Percentiles rank a stretch among this genome's conserved stretches.
Conservation (phyloP, 2,113 vertebrate genomes). For the Ophiodon elongatus region DNA sequence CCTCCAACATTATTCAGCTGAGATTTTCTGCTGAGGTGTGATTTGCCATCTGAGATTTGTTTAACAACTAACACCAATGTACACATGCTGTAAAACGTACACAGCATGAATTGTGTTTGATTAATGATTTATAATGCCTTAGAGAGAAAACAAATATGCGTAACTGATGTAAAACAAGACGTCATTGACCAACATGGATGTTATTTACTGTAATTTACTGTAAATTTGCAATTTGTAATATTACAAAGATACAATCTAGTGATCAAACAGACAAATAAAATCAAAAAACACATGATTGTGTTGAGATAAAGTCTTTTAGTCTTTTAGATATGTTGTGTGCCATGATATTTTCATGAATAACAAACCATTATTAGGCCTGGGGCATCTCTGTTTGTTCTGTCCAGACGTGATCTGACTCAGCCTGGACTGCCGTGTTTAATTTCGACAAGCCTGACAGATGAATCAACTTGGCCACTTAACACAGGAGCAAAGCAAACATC, state of each 20-base stretch:
- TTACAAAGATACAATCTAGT: not conserved
- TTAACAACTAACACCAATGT: not conserved
- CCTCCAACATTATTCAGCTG: constrained; percentile 43
- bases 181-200: not conserved
- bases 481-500: constrained; percentile 65
- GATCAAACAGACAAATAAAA: not conserved
- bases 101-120: not conserved
- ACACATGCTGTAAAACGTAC: not conserved
- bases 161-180: not conserved
- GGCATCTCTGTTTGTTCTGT: constrained; percentile 35
- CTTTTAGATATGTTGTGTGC: not conserved
- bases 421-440: constrained; percentile 55
- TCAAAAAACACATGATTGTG: not conserved
- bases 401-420: constrained; percentile 66
- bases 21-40: constrained; percentile 38
- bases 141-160: no score
- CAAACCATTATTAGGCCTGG: constrained; percentile 37
- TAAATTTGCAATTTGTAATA: not conserved
- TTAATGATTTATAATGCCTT: not conserved
- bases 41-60: constrained; percentile 25
- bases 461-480: constrained; percentile 69
- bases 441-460: constrained; percentile 66
- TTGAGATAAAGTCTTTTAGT: constrained; percentile 21
- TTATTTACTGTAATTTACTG: not conserved
- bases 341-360: constrained; percentile 36